Conservation (phyloP, 64 coral and sea anemone species). For the Dendronephthya gigantea region DNA sequence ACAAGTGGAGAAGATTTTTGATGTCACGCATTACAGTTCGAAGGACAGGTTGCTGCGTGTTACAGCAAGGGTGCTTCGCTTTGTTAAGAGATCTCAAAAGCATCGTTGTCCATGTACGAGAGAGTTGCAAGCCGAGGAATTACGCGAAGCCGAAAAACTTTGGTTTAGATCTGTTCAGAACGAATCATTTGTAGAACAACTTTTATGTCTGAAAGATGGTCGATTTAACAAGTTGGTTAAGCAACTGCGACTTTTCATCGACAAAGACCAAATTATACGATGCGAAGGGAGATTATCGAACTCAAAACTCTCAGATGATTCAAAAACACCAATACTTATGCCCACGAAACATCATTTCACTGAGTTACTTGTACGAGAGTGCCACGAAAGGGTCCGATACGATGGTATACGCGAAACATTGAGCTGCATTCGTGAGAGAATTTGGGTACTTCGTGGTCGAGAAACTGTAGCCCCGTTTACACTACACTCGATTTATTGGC, state of each 20-base stretch:
- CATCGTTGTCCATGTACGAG: not conserved
- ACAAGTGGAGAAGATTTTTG: too few species aligned
- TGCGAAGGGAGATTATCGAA: conserved; percentile 44
- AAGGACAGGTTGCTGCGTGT: conserved; percentile 24
- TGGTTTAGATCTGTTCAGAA: conserved; percentile 10
- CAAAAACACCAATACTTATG: conserved; percentile 31
- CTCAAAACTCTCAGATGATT: conserved; percentile 10
- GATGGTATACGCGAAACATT: conserved; percentile 39
- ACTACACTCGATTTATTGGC: too few species aligned
- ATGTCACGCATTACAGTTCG: conserved; percentile 17
- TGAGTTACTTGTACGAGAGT: conserved; percentile 38
- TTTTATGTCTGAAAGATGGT: too few species aligned
- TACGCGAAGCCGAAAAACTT: conserved; percentile 24
- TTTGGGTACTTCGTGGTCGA: not conserved
- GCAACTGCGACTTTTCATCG: conserved; percentile 28
- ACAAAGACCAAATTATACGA: conserved; percentile 16
- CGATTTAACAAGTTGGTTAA: not conserved
- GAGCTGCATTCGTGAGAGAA: not conserved
- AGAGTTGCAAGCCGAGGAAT: not conserved
- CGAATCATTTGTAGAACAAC: conserved; percentile 3
- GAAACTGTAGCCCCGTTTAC: too few species aligned
- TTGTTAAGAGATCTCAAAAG: not conserved
- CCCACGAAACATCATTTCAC: conserved; percentile 37
- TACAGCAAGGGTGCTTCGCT: conserved; percentile 5
- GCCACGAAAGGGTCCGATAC: conserved; percentile 26